Evolutionary conservation across 2,113 vertebrate species (phyloP).

Genomic region (Chionomys nivalis): DNA sequence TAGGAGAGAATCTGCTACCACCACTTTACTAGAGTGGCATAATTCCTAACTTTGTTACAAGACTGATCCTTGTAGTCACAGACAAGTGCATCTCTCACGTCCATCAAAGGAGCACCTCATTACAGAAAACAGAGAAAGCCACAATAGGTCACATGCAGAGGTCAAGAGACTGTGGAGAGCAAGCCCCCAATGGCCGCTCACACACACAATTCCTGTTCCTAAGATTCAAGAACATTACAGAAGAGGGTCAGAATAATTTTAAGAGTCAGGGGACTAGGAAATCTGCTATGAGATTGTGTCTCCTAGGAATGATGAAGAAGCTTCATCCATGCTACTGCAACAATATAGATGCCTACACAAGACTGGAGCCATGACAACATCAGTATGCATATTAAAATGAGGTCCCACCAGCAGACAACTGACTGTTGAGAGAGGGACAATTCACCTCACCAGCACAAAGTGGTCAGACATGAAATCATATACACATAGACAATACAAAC

Average conservation of each 20-base stretch:
- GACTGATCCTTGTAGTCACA: neutral
- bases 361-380: neutral
- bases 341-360: neutral
- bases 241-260: neutral
- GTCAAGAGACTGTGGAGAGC: too few species aligned
- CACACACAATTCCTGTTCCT: neutral
- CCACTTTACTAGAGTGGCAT: neutral
- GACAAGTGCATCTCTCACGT: too few species aligned
- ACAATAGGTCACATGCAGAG: neutral
- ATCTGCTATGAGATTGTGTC: neutral
- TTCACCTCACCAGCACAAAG: neutral
- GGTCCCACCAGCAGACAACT: neutral
- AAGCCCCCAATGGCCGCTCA: neutral
- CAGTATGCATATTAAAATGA: neutral
- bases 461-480: neutral
- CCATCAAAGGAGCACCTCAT: neutral
- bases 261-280: neutral
- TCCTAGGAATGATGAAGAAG: neutral
- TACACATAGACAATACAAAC: neutral
- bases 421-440: neutral
- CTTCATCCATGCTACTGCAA: neutral
- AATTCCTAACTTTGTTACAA: neutral
- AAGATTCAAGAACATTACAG: neutral
- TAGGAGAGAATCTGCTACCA: neutral
- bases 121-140: neutral